Evolutionary conservation across 2,797 vertebrate genomes (phyloP).

Genomic region (Myotis pilosus): DNA sequence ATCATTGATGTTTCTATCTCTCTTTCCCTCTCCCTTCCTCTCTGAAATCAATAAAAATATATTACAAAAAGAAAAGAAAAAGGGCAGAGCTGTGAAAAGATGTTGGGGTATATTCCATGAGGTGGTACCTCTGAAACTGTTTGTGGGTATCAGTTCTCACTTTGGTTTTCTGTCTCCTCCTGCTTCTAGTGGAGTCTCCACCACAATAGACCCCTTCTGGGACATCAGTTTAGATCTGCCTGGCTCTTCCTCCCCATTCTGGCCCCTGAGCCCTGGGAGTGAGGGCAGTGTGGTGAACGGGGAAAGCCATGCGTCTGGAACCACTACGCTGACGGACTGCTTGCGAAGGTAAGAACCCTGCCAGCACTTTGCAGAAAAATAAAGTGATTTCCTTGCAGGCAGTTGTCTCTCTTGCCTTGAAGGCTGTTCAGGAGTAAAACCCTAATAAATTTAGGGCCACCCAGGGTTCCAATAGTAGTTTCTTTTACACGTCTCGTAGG

Average conservation of each 20-base stretch:
- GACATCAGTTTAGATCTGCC: constrained; percentile 98
- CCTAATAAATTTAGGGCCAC: not conserved
- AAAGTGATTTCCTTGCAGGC: not conserved
- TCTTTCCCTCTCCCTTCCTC: no score
- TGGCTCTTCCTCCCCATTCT: constrained; percentile 97
- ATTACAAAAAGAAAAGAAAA: not conserved
- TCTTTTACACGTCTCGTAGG: not conserved
- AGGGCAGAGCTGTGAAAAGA: no score
- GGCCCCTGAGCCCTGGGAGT: constrained; percentile 96
- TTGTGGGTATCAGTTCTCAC: rapidly evolving
- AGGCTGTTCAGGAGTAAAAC: not conserved
- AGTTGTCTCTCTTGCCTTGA: not conserved
- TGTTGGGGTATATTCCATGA: rapidly evolving
- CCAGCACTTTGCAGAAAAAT: rapidly evolving
- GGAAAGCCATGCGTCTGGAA: constrained; percentile 94
- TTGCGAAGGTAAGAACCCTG: constrained; percentile 90
- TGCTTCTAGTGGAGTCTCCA: constrained; percentile 92
- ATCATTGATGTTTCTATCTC: no score
- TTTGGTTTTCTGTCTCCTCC: not conserved
- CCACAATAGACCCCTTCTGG: constrained; percentile 99
- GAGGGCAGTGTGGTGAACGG: constrained; percentile 96
- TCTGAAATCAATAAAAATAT: no score
- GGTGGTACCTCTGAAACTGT: not conserved
- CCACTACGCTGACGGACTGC: constrained; percentile 98
- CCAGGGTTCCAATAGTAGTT: not conserved